Conservation (phyloP, 2,113 vertebrate genomes). For the Ammodytes dubius region DNA sequence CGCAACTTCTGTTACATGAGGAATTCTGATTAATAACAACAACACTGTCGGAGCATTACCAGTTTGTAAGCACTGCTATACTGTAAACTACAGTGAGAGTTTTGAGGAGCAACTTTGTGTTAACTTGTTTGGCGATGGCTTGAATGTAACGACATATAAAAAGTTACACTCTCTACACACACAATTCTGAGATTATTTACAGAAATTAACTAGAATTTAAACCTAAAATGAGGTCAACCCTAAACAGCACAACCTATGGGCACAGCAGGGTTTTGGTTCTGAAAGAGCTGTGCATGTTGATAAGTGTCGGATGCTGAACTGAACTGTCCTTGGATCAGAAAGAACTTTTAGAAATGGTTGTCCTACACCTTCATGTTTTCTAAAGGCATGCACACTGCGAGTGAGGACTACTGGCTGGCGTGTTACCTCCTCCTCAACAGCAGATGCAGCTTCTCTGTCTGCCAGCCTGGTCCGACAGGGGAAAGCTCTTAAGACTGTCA, state of each 20-base stretch:
- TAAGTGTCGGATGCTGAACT: background rate
- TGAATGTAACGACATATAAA: too few species aligned
- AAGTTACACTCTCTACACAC: too few species aligned
- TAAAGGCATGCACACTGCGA: background rate
- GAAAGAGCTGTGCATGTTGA: background rate
- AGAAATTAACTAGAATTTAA: background rate
- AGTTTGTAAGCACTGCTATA: too few species aligned
- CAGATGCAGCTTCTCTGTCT: conserved; percentile 86
- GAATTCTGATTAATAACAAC: too few species aligned
- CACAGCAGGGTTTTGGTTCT: conserved; percentile 11
- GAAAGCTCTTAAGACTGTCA: conserved; percentile 93
- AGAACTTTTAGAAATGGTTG: conserved; percentile 8
- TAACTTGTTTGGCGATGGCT: too few species aligned
- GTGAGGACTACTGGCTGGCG: conserved; percentile 4
- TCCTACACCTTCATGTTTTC: conserved; percentile 11
- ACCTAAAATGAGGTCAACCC: background rate
- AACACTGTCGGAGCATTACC: too few species aligned
- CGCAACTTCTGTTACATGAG: too few species aligned
- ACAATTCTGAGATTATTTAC: background rate
- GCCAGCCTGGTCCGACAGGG: conserved; percentile 93
- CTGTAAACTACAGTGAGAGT: too few species aligned
- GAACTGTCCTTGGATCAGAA: background rate
- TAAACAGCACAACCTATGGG: too few species aligned
- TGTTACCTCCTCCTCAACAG: conserved; percentile 92
- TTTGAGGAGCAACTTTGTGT: too few species aligned